A percentile compares a stretch with the other conserved stretches of the same genome.
These are phyloP conservation scores for Pogonocherus hispidulus DNA, from an alignment of 2,888 invertebrate species.

Conservation along the genomic window DNA sequence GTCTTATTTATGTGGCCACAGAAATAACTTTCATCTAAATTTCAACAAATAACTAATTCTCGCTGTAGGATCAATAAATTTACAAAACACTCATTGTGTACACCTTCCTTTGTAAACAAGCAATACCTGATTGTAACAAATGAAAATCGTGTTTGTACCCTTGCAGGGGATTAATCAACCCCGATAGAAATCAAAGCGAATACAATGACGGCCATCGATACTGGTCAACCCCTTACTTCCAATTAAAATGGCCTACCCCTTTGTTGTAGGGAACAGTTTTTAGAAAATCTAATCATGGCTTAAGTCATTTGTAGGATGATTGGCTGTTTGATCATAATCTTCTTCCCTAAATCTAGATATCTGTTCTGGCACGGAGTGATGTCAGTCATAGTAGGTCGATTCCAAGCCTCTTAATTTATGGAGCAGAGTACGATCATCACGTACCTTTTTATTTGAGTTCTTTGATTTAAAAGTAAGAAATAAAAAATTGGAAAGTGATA, in stretches of 20 bases:
- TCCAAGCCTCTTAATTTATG: background rate
- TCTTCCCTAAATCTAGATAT: constrained; percentile 33
- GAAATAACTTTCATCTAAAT: too few species aligned
- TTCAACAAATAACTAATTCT: background rate
- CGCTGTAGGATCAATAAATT: background rate
- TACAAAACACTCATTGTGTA: constrained; percentile 31
- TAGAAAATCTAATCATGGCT: constrained; percentile 49
- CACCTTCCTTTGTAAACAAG: constrained; percentile 26
- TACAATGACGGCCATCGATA: constrained; percentile 45
- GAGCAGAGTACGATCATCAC: background rate
- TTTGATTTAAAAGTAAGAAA: too few species aligned
- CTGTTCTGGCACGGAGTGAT: constrained; percentile 10
- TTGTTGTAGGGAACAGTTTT: constrained; percentile 50
- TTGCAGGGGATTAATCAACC: constrained; percentile 46
- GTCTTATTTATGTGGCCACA: too few species aligned
- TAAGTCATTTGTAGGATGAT: constrained; percentile 47
- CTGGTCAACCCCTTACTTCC: constrained; percentile 44
- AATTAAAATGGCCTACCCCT: constrained; percentile 54
- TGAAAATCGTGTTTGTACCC: constrained; percentile 27
- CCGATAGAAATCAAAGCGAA: constrained; percentile 43
- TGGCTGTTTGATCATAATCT: constrained; percentile 36
- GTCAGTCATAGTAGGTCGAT: constrained; percentile 22
- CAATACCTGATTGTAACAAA: constrained; percentile 23
- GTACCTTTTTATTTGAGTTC: too few species aligned
- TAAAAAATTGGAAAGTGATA: too few species aligned